Evolutionary conservation across 1,140 invertebrate genomes (phyloP).

Genomic region (Paraescarpia echinospica): DNA sequence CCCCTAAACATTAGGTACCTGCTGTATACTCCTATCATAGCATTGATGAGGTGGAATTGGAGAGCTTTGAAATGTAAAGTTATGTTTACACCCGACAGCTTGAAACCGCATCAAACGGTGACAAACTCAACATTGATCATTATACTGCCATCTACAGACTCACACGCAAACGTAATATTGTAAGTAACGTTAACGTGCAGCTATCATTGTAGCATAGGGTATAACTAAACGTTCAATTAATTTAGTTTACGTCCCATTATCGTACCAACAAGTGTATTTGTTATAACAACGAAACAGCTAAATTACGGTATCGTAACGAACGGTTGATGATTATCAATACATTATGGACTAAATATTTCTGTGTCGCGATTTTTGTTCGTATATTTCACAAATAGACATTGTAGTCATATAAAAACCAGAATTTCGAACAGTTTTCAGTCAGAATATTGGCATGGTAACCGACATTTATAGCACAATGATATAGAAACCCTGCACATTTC

Average conservation of each 20-base stretch:
- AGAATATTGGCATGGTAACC: neutral
- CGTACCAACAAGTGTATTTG: too few relatives aligned
- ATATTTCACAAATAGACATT: neutral
- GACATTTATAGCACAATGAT: too few relatives aligned
- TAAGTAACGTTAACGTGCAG: neutral
- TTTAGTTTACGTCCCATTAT: neutral
- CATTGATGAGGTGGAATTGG: too few relatives aligned
- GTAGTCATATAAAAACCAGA: neutral
- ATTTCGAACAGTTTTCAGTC: neutral
- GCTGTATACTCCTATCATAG: too few relatives aligned
- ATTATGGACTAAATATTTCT: neutral
- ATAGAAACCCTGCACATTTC: too few relatives aligned
- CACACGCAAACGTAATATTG: neutral
- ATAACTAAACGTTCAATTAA: neutral
- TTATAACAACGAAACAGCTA: too few relatives aligned
- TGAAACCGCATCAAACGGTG: neutral
- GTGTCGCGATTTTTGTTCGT: neutral
- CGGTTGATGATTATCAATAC: neutral
- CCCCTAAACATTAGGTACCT: too few relatives aligned
- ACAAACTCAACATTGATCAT: neutral
- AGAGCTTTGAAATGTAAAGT: too few relatives aligned
- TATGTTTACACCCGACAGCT: neutral
- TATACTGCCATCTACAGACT: neutral
- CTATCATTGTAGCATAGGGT: neutral
- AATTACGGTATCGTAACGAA: neutral